These are phyloP conservation scores for Megalopta genalis DNA, from an alignment of 1,140 invertebrate species.

Conservation along the genomic window DNA sequence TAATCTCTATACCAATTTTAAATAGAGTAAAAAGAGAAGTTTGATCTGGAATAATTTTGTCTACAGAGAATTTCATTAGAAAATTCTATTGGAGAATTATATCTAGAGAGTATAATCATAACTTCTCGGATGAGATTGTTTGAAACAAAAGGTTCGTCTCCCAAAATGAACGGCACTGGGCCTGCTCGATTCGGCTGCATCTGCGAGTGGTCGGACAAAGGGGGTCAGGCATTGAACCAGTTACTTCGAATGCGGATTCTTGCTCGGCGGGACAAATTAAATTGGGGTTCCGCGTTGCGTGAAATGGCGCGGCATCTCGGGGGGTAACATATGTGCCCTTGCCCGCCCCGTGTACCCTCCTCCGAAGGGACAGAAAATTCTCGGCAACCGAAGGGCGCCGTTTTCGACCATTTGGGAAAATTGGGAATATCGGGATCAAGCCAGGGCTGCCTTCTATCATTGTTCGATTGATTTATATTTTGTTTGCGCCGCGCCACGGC, in stretches of 20 bases:
- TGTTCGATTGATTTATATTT: constrained; percentile 79
- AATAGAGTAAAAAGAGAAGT: no score
- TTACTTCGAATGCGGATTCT: constrained; percentile 35
- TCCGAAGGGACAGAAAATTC: constrained; percentile 35
- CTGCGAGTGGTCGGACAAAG: background rate
- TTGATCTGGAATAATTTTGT: no score
- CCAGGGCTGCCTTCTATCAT: constrained; percentile 70
- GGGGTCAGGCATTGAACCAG: background rate
- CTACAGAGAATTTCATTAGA: no score
- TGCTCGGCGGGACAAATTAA: constrained; percentile 34
- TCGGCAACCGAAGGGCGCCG: constrained; percentile 44
- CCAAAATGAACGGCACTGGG: no score
- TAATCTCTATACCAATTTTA: no score
- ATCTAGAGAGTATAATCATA: no score
- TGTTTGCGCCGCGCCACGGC: constrained; percentile 67
- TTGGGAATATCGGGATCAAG: constrained; percentile 74
- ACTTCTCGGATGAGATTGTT: no score
- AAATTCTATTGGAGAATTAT: no score
- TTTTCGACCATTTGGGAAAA: constrained; percentile 78
- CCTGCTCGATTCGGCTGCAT: background rate
- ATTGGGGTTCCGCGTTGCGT: constrained; percentile 64
- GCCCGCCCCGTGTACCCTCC: constrained; percentile 31
- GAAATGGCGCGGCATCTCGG: constrained; percentile 68
- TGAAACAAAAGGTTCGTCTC: no score
- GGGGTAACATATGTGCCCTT: constrained; percentile 74